A percentile compares a stretch with the other conserved stretches of the same genome.
phyloP scores from a whole-genome alignment of 2,888 invertebrate genomes.

The Heliconius ethilla region DNA sequence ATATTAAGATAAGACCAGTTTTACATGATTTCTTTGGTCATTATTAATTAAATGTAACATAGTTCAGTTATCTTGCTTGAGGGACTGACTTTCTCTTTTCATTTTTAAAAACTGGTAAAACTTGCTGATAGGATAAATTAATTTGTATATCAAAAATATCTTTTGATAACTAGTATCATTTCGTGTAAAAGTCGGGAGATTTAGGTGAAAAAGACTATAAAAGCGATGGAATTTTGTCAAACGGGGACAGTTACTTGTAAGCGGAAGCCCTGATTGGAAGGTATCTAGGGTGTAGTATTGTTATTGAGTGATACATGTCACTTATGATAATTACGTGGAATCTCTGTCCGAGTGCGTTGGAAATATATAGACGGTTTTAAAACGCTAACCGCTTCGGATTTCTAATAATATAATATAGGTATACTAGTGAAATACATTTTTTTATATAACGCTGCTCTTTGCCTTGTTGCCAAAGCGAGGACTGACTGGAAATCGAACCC shows the following conservation, averaged over 20 bases:
- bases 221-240: no score
- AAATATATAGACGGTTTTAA: neutral
- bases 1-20: neutral
- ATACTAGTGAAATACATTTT: neutral
- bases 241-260: no score
- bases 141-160: neutral
- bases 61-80: neutral
- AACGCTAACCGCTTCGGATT: no score
- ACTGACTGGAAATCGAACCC: neutral
- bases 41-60: constrained; percentile 11
- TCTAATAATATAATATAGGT: neutral
- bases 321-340: no score
- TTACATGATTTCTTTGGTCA: neutral
- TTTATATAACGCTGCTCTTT: neutral
- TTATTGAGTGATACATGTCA: no score
- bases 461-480: neutral
- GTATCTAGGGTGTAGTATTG: no score
- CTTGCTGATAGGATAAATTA: neutral
- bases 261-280: no score
- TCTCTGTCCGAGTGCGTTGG: no score
- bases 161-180: neutral
- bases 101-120: neutral
- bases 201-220: no score
- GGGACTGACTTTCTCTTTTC: neutral
- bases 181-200: no score